These are phyloP conservation scores for Ochropacha duplaris DNA, from an alignment of 2,888 invertebrate species.

Conservation along the genomic window DNA sequence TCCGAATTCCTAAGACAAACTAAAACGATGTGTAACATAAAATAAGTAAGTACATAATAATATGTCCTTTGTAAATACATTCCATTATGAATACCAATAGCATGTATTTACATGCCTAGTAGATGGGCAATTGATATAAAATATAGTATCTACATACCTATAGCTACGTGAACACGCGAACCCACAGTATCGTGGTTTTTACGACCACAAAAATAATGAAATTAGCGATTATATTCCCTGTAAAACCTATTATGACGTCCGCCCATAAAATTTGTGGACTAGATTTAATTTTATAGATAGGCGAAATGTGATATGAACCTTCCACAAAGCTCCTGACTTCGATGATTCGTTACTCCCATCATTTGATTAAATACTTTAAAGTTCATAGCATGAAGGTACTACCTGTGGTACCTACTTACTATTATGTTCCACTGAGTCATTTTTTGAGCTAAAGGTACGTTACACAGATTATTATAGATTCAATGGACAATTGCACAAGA, in stretches of 20 bases:
- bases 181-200: conserved; percentile 48
- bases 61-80: too few relatives aligned
- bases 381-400: too few relatives aligned
- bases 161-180: conserved; percentile 51
- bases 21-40: background rate
- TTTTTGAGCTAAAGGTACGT: too few relatives aligned
- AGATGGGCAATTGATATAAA: background rate
- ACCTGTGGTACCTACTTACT: too few relatives aligned
- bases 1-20: background rate
- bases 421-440: too few relatives aligned
- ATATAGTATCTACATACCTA: background rate
- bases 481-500: too few relatives aligned
- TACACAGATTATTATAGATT: too few relatives aligned
- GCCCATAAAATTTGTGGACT: conserved; percentile 13
- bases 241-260: conserved; percentile 39
- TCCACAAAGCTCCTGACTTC: too few relatives aligned
- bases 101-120: background rate
- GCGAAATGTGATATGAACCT: background rate
- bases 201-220: conserved; percentile 69
- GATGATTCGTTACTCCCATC: too few relatives aligned
- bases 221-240: conserved; percentile 55
- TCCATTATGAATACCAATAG: background rate
- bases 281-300: conserved; percentile 1
- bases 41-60: background rate
- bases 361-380: too few relatives aligned